phyloP scores from a whole-genome alignment of 1,140 invertebrate species.

The Tetragonula clypearis region DNA sequence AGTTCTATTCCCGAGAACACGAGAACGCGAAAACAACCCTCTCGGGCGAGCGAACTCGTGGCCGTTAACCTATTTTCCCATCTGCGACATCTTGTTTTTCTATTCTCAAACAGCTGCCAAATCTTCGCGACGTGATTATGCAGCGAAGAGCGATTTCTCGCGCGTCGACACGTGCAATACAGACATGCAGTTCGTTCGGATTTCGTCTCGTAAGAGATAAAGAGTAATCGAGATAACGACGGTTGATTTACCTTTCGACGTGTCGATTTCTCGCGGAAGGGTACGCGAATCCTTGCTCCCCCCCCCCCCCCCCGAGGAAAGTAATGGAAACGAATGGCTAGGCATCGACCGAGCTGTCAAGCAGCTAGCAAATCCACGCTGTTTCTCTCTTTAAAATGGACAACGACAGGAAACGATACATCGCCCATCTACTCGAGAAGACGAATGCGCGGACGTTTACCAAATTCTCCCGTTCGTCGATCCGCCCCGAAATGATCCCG shows the following conservation, averaged over 20 bases:
- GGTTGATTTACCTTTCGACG: no score
- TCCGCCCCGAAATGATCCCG: not conserved
- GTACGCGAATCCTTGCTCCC: no score
- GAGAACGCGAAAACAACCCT: constrained; percentile 42
- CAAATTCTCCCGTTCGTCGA: not conserved
- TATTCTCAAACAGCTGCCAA: constrained; percentile 43
- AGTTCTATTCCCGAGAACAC: not conserved
- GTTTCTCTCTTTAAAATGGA: not conserved
- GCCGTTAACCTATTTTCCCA: constrained; percentile 46
- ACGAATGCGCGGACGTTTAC: constrained; percentile 2
- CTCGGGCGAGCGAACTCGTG: not conserved
- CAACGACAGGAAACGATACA: not conserved
- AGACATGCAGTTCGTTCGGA: not conserved
- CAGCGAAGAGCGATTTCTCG: not conserved
- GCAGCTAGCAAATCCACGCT: not conserved
- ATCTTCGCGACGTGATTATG: constrained; percentile 32
- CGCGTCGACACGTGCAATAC: not conserved
- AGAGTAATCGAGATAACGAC: no score
- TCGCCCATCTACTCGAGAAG: not conserved
- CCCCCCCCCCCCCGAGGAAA: no score
- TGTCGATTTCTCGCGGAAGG: no score
- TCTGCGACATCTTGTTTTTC: constrained; percentile 6
- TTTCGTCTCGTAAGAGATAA: no score
- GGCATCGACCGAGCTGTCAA: not conserved
- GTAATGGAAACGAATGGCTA: no score